These are phyloP conservation scores for Emydura subglobosa DNA, from an alignment of 2,113 vertebrate species.

Conservation along the genomic window DNA sequence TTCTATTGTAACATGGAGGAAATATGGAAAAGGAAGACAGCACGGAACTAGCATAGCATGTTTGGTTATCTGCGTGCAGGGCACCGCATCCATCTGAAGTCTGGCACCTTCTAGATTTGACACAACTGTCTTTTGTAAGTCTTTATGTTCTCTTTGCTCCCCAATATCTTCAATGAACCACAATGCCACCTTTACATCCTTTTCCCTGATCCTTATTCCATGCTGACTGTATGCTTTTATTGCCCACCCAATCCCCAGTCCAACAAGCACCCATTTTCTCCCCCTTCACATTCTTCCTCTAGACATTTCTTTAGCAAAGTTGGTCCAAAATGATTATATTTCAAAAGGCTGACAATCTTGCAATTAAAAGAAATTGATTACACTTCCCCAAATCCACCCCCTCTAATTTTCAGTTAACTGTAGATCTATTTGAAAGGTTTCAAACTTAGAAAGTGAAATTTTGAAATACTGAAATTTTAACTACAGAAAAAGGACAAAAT, in stretches of 20 bases:
- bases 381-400: neutral
- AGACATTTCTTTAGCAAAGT: too few relatives aligned
- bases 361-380: neutral
- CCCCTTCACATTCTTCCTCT: too few relatives aligned
- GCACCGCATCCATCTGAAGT: too few relatives aligned
- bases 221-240: neutral
- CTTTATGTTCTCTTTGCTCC: neutral
- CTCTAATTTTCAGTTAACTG: neutral
- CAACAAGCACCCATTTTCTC: neutral
- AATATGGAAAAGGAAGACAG: neutral
- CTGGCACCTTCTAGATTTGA: neutral
- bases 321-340: neutral
- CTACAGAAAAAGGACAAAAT: too few relatives aligned
- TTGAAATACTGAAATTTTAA: neutral
- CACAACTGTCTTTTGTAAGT: neutral
- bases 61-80: neutral
- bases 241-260: neutral
- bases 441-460: neutral
- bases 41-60: neutral
- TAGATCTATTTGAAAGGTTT: neutral
- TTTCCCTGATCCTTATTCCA: neutral
- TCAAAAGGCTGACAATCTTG: neutral
- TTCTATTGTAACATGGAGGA: neutral
- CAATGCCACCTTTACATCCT: neutral
- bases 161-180: too few relatives aligned